Base-by-base conservation (phyloP, 2,797 vertebrate species). In the Siniperca scherzeri region DNA sequence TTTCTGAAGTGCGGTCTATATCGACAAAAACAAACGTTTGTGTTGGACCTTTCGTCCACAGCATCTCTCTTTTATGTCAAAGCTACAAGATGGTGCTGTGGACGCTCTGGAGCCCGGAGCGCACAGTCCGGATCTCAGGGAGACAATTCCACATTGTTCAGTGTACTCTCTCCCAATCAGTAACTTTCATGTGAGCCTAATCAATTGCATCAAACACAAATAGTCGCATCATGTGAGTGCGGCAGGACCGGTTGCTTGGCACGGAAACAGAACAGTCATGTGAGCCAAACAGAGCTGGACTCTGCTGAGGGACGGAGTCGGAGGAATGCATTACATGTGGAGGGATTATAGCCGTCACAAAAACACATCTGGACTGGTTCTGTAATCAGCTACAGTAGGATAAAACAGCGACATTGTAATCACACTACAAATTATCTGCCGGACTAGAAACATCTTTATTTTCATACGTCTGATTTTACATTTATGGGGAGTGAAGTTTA, bases 111-210 rank as follows among this genome's bases (percentile, higher is more conserved):
- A 33, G 42, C 30, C 27, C 17, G 27, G 17, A 30, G 42, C 33
- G 7, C 27, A 44, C 42, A 42, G 52, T 42, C 27, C 2, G 2
- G 50, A 44, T 13, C 3, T n/a, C 25, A 42, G 27, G 36, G 1
- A 3, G 40, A 70, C 25, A 60, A 22, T 55, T 9, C 1, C 25
- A 53, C 2, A 52, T 10, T 42, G 25, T 56, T 60, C 7, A n/a
- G 17, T 33, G 67, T 10, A 16, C 74, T 59, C 27, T 25, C 19
- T 27, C 22, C 55, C 0, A 2, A 82, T 88, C 69, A 71, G 38
- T 66, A 73, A 50, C 1, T 79, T 78, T 84, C 83, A 89, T 66
- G 79, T 86, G 83, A 90, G 53, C 40, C 77, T 36, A 76, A 82
- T 89, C 80, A 73, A 56, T 50, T 19, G 53, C 52, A 72, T 77